Conservation (phyloP, 2,888 invertebrate species). For the Argyresthia albistria region DNA sequence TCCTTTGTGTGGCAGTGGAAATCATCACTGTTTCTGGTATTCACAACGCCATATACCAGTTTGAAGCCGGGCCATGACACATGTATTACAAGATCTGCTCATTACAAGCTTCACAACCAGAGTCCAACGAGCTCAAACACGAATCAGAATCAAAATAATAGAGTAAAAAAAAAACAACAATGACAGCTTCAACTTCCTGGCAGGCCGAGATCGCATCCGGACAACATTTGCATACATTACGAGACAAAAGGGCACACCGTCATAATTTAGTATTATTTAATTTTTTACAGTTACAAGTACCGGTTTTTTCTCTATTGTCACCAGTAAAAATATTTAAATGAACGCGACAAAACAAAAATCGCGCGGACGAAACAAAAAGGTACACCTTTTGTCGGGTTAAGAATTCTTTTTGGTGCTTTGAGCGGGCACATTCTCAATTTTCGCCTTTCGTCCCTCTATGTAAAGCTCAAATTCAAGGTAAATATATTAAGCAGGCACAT, state of each 20-base stretch:
- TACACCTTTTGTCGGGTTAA: slow-evolving; percentile 33
- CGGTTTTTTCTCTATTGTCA: slow-evolving; percentile 66
- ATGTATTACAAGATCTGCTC: too few species aligned
- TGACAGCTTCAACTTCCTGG: slow-evolving; percentile 17
- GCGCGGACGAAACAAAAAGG: slow-evolving; percentile 58
- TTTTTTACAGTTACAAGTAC: slow-evolving; percentile 70
- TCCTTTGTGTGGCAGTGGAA: too few species aligned
- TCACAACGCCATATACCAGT: too few species aligned
- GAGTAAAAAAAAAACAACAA: slow-evolving; percentile 21
- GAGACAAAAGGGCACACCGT: slow-evolving; percentile 54
- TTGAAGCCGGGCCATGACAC: too few species aligned
- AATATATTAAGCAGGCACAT: neutral
- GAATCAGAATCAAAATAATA: slow-evolving; percentile 17
- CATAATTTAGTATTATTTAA: slow-evolving; percentile 65
- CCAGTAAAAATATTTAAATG: slow-evolving; percentile 66
- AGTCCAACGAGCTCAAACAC: neutral
- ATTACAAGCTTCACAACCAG: too few species aligned
- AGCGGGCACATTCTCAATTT: slow-evolving; percentile 13
- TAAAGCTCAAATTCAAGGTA: neutral
- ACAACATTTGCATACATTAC: slow-evolving; percentile 59
- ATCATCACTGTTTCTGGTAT: too few species aligned
- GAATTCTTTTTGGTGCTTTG: neutral
- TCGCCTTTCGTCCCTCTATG: neutral
- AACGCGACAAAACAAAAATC: slow-evolving; percentile 46
- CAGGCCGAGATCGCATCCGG: slow-evolving; percentile 36